Conservation (phyloP, 2,888 invertebrate species). For the Ptilodon capucinus region DNA sequence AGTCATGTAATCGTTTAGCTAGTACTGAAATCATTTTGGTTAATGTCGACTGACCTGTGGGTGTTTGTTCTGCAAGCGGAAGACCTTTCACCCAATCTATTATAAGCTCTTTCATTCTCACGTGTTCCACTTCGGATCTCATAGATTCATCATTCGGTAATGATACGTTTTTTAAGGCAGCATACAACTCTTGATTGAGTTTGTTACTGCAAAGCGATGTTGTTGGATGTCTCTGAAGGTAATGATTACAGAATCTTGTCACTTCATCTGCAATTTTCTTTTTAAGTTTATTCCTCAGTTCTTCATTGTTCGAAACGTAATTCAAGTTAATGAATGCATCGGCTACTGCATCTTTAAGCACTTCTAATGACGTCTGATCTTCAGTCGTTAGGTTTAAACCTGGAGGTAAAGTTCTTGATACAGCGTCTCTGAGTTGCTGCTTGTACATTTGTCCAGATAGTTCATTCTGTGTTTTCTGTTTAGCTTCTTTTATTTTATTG, state of each 20-base stretch:
- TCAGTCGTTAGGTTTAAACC: slow-evolving; percentile 30
- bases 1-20: slow-evolving; percentile 45
- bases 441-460: slow-evolving; percentile 45
- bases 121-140: slow-evolving; percentile 44
- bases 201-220: slow-evolving; percentile 36
- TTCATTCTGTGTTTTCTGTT: slow-evolving; percentile 37
- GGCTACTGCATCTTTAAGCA: slow-evolving; percentile 53
- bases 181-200: slow-evolving; percentile 45
- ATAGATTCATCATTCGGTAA: slow-evolving; percentile 45
- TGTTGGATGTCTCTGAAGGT: slow-evolving; percentile 41
- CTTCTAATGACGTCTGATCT: slow-evolving; percentile 45
- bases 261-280: slow-evolving; percentile 46
- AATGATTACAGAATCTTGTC: slow-evolving; percentile 48
- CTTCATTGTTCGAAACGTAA: slow-evolving; percentile 35
- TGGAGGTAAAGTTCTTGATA: slow-evolving; percentile 46
- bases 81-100: slow-evolving; percentile 46
- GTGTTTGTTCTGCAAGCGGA: slow-evolving; percentile 34
- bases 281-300: slow-evolving; percentile 38
- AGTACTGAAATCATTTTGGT: slow-evolving; percentile 45
- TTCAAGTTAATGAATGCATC: slow-evolving; percentile 59
- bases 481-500: slow-evolving; percentile 36
- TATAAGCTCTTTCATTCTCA: slow-evolving; percentile 48
- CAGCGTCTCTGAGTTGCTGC: slow-evolving; percentile 45
- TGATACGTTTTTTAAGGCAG: slow-evolving; percentile 45
- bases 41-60: slow-evolving; percentile 27